Conservation (phyloP, 30 jellyfish, hydroid and myxozoan genomes). For the Phacellophora camtschatica region DNA sequence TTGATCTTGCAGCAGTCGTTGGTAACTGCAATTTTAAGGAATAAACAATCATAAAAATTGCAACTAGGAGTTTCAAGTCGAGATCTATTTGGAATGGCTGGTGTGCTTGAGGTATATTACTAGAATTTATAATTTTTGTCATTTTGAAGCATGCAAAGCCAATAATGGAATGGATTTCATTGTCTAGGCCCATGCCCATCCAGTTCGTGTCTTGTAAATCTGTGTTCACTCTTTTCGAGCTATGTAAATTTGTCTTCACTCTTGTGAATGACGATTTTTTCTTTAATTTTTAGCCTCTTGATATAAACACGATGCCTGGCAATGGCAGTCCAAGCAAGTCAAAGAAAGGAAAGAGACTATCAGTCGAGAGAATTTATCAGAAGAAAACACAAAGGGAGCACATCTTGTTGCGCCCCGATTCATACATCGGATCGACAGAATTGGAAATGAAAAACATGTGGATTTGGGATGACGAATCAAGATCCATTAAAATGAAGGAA, state of each 20-base stretch:
- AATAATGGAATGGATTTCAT: neutral
- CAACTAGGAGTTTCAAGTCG: neutral
- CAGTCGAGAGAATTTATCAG: slow-evolving; percentile 97
- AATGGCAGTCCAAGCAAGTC: slow-evolving; percentile 59
- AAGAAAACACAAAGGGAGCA: slow-evolving; percentile 98
- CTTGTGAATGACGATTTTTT: too few relatives aligned
- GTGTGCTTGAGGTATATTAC: slow-evolving; percentile 29
- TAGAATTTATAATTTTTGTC: neutral
- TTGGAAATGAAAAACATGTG: slow-evolving; percentile 91
- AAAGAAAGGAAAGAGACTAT: slow-evolving; percentile 79
- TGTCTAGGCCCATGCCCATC: neutral
- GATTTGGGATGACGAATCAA: slow-evolving; percentile 88
- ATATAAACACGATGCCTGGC: slow-evolving; percentile 45
- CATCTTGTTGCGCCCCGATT: slow-evolving; percentile 96
- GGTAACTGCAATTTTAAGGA: too few relatives aligned
- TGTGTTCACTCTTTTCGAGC: too few relatives aligned
- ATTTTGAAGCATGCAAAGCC: neutral
- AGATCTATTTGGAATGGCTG: slow-evolving; percentile 23
- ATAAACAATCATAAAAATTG: too few relatives aligned
- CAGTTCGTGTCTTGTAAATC: too few relatives aligned
- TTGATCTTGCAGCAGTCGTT: too few relatives aligned
- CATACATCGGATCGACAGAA: slow-evolving; percentile 97
- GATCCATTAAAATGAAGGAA: slow-evolving; percentile 72
- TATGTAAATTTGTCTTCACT: too few relatives aligned
- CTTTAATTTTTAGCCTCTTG: neutral